Percentiles rank a stretch among this genome's conserved stretches.
These are phyloP conservation scores for Micrastur ruficollis DNA, from an alignment of 2,797 vertebrate species.

Conservation along the genomic window DNA sequence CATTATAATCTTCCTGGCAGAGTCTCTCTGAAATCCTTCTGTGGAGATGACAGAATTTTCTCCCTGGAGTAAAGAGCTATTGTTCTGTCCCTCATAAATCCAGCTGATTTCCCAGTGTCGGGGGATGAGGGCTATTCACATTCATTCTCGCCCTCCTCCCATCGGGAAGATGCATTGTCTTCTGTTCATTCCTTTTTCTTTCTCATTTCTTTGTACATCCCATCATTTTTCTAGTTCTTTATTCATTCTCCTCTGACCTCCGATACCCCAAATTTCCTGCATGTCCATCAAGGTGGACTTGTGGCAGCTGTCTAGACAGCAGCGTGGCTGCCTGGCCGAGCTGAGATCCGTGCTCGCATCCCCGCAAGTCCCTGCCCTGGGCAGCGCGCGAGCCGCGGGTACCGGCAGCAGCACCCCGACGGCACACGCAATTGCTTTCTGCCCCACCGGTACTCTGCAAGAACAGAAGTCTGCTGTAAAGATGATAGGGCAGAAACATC, in stretches of 20 bases:
- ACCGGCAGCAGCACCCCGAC: neutral
- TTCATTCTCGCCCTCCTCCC: neutral
- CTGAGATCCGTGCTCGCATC: fast-evolving
- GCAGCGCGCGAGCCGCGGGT: fast-evolving
- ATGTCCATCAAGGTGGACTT: too few species aligned
- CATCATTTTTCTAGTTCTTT: neutral
- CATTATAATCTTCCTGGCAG: neutral
- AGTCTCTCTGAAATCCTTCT: neutral
- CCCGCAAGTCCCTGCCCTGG: neutral
- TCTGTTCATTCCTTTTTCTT: neutral
- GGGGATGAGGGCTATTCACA: neutral
- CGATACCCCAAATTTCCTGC: neutral
- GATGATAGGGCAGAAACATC: neutral
- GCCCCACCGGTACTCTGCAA: fast-evolving
- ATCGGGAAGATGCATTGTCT: neutral
- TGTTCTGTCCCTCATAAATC: neutral
- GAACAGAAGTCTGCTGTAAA: neutral
- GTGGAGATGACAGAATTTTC: neutral
- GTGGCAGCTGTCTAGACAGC: neutral
- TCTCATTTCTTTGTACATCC: neutral
- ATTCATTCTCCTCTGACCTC: neutral
- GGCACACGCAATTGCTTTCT: neutral
- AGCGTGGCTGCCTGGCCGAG: neutral
- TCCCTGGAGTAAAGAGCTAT: neutral
- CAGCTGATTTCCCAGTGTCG: neutral